Evolutionary conservation across 2,113 vertebrate genomes (phyloP), one percentile per base, ranked within the genome.

Genomic region (Zosterops hypoxanthus): DNA sequence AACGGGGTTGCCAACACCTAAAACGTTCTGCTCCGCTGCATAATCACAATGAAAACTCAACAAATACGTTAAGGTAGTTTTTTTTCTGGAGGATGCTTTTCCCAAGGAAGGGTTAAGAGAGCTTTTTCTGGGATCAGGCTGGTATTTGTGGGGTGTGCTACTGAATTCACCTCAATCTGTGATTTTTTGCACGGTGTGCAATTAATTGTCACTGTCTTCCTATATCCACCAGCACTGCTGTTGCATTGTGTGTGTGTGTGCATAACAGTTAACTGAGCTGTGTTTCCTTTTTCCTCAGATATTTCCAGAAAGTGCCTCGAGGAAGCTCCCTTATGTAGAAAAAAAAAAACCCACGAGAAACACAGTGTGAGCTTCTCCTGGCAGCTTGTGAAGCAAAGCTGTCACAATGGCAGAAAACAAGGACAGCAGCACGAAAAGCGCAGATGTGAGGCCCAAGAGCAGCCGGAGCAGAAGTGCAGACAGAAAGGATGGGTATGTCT

Each of bases 401-500:
- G 63, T 92, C 59, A 96, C 94, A 44, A 98, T 98, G 98, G 98
- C 98, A 94, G 98, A 98, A 97, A 98, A 96, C 66, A 98, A 92
- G 92, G 99, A 99, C 84, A 97, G 97, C 92, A 98, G 97, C 19
- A 76, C 96, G 31, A 97, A 98, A 94, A 98, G 97, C 6, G 75
- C 98, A 10, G 99, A 99, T 36, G 98, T 99, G 10, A 98, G 98
- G 53, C 99, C 99, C 69, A 99, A 99, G 94, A 98, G 98, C 92
- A 97, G 98, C 95, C 98, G 99, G 70, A 99, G 99, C 94, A 98
- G 99, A 97, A 99, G 99, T 11, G 99, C 98, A 2, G 99, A 99
- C 97, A 97, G 98, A 72, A 98, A 98, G 90, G 98, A 98, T 2
- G 99, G 99, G 33, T 99, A 99, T 4, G 98, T 98, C 22, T 99